phyloP scores from a whole-genome alignment of 2,113 vertebrate genomes.

The Plotosus lineatus region DNA sequence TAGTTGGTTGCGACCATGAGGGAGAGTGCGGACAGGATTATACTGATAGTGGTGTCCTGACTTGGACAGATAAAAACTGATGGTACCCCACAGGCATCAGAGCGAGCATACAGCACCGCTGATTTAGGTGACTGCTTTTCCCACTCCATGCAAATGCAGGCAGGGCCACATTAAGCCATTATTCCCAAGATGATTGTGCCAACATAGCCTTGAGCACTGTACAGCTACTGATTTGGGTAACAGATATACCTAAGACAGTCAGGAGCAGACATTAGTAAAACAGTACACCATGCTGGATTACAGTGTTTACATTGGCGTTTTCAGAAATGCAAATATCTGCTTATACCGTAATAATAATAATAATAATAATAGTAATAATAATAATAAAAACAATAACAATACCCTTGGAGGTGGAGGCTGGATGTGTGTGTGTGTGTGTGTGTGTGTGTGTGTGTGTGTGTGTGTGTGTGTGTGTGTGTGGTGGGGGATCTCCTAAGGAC shows the following conservation, averaged over 20 bases:
- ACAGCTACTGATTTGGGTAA: conserved; percentile 70
- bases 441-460: too few species aligned
- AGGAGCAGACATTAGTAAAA: conserved; percentile 66
- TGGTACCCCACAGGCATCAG: conserved; percentile 68
- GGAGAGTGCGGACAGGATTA: conserved; percentile 63
- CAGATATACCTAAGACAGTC: conserved; percentile 66
- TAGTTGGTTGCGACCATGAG: conserved; percentile 63
- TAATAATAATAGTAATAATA: neutral
- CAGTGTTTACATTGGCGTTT: neutral
- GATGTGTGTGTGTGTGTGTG: too few species aligned
- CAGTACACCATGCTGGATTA: conserved; percentile 62
- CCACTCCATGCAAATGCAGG: conserved; percentile 68
- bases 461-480: too few species aligned
- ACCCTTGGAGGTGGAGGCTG: too few species aligned
- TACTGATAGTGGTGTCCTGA: conserved; percentile 73
- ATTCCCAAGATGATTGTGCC: conserved; percentile 67
- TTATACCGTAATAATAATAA: neutral
- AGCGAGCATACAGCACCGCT: conserved; percentile 55
- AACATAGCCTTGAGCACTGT: conserved; percentile 63
- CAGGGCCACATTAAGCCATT: conserved; percentile 68
- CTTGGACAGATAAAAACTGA: conserved; percentile 74
- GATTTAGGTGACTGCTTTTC: conserved; percentile 67
- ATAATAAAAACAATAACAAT: too few species aligned
- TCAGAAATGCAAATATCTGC: conserved; percentile 31
- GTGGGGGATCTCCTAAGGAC: too few species aligned